Base-by-base conservation (phyloP, 1,140 invertebrate genomes). In the Diorhabda elongata region DNA sequence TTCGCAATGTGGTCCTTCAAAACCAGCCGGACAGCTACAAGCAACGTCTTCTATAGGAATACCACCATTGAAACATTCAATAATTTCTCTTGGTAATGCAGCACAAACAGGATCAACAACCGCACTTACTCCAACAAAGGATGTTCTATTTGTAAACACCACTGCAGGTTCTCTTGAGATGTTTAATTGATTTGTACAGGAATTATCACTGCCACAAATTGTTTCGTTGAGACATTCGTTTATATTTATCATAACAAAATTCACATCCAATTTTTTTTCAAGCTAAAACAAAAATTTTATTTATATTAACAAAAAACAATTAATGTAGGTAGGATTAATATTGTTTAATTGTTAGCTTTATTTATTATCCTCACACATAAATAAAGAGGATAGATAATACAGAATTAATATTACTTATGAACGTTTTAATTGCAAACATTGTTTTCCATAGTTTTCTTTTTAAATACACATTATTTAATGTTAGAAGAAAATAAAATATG, bases 131-230 rank as follows among this genome's bases (percentile, higher is more conserved):
- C 95, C 94, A 5, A 97, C 92, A 77, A 97, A 95, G 3, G 94
- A 93, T 2, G 91, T 94, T 2, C 87, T 90, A 77, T 97, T 97
- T 0, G 95, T 94, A 75, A 91, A 96, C 2, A 97, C 91, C 4
- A 89, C 83, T 47, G 90, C 88, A 0, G 93, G 91, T n/a, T 87
- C 85, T 2, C 87, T 87, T 61, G 85, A 88, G 71, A 89, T 89
- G 70, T 88, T 87, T 63, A 95, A 81, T 26, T 85, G 83, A 74
- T 91, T 94, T 2, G 86, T 85, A 73, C 93, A 95, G 2, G 91
- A 90, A 57, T 85, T 87, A 71, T 90, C 91, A 64, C 87, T 85
- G 4, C 70, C 69, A 68, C 78, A 81, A n/a, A 84, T 80, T 58
- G 87, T 88, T 80, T 94, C 92, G 66, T 89, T 84, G 0, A 94